Conservation (phyloP, 1,140 invertebrate genomes). For the Drosophila malerkotliana region DNA sequence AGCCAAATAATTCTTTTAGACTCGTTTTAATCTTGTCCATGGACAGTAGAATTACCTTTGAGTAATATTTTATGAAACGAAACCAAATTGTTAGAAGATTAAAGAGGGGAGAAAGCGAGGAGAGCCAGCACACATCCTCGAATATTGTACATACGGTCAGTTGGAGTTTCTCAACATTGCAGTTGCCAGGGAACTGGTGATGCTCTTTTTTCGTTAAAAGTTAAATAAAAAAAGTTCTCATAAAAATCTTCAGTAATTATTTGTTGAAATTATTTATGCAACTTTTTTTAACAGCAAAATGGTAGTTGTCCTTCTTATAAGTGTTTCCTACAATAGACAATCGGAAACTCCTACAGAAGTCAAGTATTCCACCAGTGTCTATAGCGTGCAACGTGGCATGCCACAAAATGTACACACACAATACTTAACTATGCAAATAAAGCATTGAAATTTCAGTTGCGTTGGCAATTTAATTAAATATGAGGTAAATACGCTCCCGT, state of each 20-base stretch:
- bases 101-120: too few species aligned
- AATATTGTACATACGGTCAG: too few species aligned
- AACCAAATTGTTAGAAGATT: not conserved
- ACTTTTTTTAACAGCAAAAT: not conserved
- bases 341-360: not conserved
- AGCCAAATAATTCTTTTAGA: slow-evolving; percentile 5
- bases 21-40: not conserved
- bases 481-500: slow-evolving; percentile 67
- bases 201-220: not conserved
- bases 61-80: slow-evolving; percentile 14
- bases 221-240: not conserved
- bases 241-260: not conserved
- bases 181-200: not conserved
- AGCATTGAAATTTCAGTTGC: slow-evolving; percentile 67
- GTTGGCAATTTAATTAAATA: slow-evolving; percentile 77
- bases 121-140: too few species aligned
- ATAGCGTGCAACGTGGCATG: slow-evolving; percentile 3
- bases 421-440: slow-evolving; percentile 70
- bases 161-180: not conserved
- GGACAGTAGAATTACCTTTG: not conserved
- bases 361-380: not conserved
- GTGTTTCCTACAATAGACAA: not conserved
- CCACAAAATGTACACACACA: slow-evolving; percentile 31
- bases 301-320: too few species aligned
- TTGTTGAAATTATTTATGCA: not conserved